phyloP scores from a whole-genome alignment of 2,888 invertebrate species.

The Lysandra bellargus region DNA sequence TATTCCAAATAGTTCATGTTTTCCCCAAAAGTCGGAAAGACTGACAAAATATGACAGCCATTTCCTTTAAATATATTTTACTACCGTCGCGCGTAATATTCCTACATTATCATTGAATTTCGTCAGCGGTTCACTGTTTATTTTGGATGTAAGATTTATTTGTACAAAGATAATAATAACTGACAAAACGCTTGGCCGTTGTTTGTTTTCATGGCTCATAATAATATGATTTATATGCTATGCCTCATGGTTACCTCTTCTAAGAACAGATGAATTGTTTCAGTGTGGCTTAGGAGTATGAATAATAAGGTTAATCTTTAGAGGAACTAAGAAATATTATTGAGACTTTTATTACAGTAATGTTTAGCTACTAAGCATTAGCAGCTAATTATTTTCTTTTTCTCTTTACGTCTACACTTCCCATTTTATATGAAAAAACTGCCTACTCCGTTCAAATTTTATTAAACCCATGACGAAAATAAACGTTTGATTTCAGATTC shows the following conservation, averaged over 20 bases:
- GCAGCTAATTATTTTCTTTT: too few species aligned
- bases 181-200: conserved; percentile 4
- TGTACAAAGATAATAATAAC: conserved; percentile 25
- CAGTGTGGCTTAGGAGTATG: background rate
- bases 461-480: too few species aligned
- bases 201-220: conserved; percentile 27
- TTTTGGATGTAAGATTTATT: conserved; percentile 38
- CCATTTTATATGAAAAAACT: too few species aligned
- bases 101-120: conserved; percentile 22
- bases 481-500: too few species aligned
- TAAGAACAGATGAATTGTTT: background rate
- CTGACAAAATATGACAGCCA: background rate
- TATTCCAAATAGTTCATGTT: too few species aligned
- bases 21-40: background rate
- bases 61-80: background rate
- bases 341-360: too few species aligned
- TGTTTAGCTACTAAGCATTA: too few species aligned
- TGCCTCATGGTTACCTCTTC: background rate
- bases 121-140: conserved; percentile 38
- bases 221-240: background rate
- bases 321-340: background rate
- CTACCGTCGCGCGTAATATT: background rate
- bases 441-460: too few species aligned
- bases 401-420: too few species aligned
- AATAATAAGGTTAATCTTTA: background rate